phyloP scores from a whole-genome alignment of 2,888 invertebrate genomes.

The Rutpela maculata region DNA sequence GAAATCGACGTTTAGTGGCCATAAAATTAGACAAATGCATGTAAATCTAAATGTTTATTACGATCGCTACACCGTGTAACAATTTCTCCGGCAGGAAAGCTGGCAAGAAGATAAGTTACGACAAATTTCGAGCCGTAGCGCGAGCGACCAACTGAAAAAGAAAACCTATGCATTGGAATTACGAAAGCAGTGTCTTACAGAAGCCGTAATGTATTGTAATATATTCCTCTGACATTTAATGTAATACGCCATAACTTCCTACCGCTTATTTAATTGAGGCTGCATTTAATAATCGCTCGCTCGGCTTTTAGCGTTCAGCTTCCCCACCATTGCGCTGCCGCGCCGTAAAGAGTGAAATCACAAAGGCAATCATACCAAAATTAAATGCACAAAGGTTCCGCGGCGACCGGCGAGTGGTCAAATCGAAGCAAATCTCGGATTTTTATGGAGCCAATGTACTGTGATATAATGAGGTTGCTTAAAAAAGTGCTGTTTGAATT shows the following conservation, averaged over 20 bases:
- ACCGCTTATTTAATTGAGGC: constrained; percentile 34
- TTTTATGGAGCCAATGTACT: constrained; percentile 7
- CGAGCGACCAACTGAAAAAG: constrained; percentile 7
- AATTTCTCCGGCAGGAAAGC: constrained; percentile 21
- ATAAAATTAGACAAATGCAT: constrained; percentile 38
- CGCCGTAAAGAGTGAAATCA: constrained; percentile 6
- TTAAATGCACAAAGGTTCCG: not conserved
- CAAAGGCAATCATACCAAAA: not conserved
- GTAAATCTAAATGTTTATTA: constrained; percentile 37
- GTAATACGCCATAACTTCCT: constrained; percentile 2
- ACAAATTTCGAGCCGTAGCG: not conserved
- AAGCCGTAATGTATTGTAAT: constrained; percentile 33
- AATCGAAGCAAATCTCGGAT: not conserved
- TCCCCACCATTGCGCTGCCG: constrained; percentile 1
- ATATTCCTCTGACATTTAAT: constrained; percentile 30
- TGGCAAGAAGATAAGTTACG: constrained; percentile 5
- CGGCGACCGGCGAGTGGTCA: not conserved
- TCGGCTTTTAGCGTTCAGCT: constrained; percentile 1
- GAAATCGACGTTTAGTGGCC: constrained; percentile 31
- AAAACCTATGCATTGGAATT: constrained; percentile 14
- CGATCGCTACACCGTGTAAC: constrained; percentile 31
- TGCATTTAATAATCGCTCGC: constrained; percentile 22
- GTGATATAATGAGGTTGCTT: not conserved
- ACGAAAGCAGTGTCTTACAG: constrained; percentile 15
- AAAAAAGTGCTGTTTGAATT: not conserved